phyloP scores from a whole-genome alignment of 2,888 invertebrate species.

The Eurois occulta region DNA sequence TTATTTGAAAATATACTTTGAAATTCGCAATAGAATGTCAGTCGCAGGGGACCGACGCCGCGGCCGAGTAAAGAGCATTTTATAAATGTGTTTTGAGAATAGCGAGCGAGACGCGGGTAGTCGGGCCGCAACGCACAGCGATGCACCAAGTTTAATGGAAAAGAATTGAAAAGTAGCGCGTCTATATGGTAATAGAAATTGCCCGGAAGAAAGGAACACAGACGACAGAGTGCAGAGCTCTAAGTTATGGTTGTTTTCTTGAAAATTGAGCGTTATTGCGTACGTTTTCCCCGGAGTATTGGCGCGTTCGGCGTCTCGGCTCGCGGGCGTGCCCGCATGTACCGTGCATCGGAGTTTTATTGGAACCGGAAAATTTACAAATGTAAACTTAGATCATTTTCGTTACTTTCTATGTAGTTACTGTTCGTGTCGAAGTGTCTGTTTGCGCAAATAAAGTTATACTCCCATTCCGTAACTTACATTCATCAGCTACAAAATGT shows the following conservation, averaged over 20 bases:
- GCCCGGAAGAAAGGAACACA: conserved; percentile 90
- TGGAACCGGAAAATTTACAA: conserved; percentile 80
- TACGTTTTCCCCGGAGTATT: conserved; percentile 80
- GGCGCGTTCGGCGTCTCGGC: conserved; percentile 68
- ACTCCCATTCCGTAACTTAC: conserved; percentile 19
- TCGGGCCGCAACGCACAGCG: conserved; percentile 85
- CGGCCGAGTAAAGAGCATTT: conserved; percentile 88
- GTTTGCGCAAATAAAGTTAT: conserved; percentile 47
- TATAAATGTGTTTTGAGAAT: conserved; percentile 89
- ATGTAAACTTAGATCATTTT: conserved; percentile 82
- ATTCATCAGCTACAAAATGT: conserved; percentile 15
- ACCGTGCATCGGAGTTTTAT: conserved; percentile 76
- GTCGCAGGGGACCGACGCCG: conserved; percentile 84
- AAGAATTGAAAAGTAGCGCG: conserved; percentile 91
- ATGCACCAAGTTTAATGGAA: conserved; percentile 90
- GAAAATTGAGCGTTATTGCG: conserved; percentile 89
- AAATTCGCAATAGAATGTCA: conserved; percentile 88
- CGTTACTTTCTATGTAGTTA: conserved; percentile 73
- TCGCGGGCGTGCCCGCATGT: conserved; percentile 63
- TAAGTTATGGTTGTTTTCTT: conserved; percentile 89
- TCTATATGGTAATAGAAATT: conserved; percentile 91
- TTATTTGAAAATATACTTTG: conserved; percentile 85
- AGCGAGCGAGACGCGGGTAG: conserved; percentile 79
- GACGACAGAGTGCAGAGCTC: conserved; percentile 88
- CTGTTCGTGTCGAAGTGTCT: conserved; percentile 64